A percentile compares a stretch with the other conserved stretches of the same genome.
These are phyloP conservation scores for Chymomyza costata DNA, from an alignment of 1,140 invertebrate species.

Conservation along the genomic window DNA sequence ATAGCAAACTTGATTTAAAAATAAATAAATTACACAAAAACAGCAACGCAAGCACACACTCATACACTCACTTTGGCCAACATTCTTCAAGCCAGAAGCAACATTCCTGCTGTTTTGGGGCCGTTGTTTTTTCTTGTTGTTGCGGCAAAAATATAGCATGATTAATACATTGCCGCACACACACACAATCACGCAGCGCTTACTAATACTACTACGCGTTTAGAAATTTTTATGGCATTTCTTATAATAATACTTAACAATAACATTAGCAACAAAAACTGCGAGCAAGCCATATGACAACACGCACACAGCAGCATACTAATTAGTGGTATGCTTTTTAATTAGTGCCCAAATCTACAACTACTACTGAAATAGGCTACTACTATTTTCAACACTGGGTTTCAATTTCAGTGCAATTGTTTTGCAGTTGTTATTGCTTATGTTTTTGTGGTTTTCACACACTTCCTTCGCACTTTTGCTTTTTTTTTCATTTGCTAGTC, in stretches of 20 bases:
- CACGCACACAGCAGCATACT: constrained; percentile 47
- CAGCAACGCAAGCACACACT: constrained; percentile 13
- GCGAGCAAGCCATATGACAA: constrained; percentile 15
- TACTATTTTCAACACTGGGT: constrained; percentile 12
- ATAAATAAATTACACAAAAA: constrained; percentile 73
- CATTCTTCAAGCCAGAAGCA: constrained; percentile 26
- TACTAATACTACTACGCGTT: constrained; percentile 36
- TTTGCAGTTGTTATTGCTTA: constrained; percentile 21
- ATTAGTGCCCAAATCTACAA: constrained; percentile 41
- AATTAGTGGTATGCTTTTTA: constrained; percentile 70
- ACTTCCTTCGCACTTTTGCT: constrained; percentile 33
- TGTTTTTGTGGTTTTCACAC: constrained; percentile 26
- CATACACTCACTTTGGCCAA: constrained; percentile 34
- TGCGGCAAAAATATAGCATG: constrained; percentile 5
- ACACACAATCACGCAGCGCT: too few species aligned
- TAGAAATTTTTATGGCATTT: constrained; percentile 42
- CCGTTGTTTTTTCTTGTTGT: neutral
- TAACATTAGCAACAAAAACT: constrained; percentile 37
- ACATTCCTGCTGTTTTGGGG: neutral
- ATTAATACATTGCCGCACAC: constrained; percentile 2
- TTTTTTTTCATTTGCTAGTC: constrained; percentile 1
- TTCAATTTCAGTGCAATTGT: constrained; percentile 33
- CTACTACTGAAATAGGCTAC: too few species aligned
- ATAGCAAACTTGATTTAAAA: constrained; percentile 61
- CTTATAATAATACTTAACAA: constrained; percentile 33